Conservation (phyloP, 2,888 invertebrate species). For the Synergus umbraculus region DNA sequence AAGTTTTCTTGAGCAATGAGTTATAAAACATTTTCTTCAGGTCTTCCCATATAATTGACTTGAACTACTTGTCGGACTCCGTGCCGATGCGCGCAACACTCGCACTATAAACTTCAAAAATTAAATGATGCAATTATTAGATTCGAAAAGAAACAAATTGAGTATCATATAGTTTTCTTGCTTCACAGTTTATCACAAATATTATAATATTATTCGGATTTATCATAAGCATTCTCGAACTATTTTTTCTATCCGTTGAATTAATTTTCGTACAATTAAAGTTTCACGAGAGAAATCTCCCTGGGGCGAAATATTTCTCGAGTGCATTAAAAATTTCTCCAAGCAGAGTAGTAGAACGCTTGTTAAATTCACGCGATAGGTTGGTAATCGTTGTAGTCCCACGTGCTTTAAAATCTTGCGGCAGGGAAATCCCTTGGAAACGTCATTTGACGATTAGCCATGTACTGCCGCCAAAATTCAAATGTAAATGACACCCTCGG, state of each 20-base stretch:
- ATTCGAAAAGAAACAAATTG: too few relatives aligned
- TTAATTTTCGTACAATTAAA: background rate
- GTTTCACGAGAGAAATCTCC: background rate
- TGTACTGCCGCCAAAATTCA: constrained; percentile 32
- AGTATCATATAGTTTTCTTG: too few relatives aligned
- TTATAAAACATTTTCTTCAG: too few relatives aligned
- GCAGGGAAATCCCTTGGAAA: constrained; percentile 34
- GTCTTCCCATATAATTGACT: too few relatives aligned
- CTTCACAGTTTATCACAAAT: background rate
- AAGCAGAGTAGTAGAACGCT: background rate
- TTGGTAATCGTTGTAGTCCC: constrained; percentile 30
- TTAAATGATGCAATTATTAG: too few relatives aligned
- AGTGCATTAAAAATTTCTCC: background rate
- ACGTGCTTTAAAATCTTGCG: constrained; percentile 21
- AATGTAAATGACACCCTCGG: constrained; percentile 38
- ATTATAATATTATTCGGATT: background rate
- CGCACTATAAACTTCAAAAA: too few relatives aligned
- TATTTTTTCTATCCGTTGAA: background rate
- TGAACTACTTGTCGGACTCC: too few relatives aligned
- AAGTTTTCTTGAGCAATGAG: too few relatives aligned
- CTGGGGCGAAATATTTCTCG: background rate
- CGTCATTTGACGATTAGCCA: constrained; percentile 39
- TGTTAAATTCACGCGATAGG: constrained; percentile 28
- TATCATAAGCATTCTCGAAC: background rate
- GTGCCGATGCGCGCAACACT: too few relatives aligned